Percentiles rank a stretch among this genome's conserved stretches.
Conservation (phyloP, 2,888 invertebrate species). For the Vesta saturnalis region DNA sequence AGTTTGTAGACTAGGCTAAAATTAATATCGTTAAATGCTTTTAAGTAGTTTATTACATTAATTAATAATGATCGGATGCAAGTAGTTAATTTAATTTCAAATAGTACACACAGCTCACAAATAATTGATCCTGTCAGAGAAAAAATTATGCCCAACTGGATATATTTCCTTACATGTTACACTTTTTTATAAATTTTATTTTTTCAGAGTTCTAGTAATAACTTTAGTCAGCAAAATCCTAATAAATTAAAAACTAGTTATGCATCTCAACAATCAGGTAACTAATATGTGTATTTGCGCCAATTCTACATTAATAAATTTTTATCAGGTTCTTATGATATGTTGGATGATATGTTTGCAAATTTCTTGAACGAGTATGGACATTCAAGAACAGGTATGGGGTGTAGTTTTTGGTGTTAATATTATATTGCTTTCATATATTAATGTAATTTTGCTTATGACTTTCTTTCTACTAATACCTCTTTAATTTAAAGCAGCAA, state of each 20-base stretch:
- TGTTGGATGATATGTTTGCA: conserved; percentile 56
- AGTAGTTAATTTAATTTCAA: too few relatives aligned
- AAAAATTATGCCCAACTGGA: too few relatives aligned
- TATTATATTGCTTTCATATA: not conserved
- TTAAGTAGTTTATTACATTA: too few relatives aligned
- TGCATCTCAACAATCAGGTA: conserved; percentile 48
- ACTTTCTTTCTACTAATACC: not conserved
- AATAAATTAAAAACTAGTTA: conserved; percentile 48
- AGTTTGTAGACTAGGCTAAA: too few relatives aligned
- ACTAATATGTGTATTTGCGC: conserved; percentile 17
- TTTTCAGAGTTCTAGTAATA: conserved; percentile 51
- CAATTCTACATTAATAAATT: conserved; percentile 23
- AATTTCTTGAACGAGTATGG: conserved; percentile 54
- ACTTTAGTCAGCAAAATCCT: conserved; percentile 47
- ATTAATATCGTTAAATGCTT: too few relatives aligned
- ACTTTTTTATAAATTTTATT: too few relatives aligned
- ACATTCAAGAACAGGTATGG: conserved; percentile 54
- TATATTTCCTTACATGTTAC: too few relatives aligned
- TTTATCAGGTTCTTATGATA: conserved; percentile 50
- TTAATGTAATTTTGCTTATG: not conserved
- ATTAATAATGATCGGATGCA: too few relatives aligned
- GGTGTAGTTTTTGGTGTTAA: conserved; percentile 45
- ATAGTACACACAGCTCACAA: too few relatives aligned
- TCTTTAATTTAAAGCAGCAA: not conserved
- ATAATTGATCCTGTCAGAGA: too few relatives aligned